Evolutionary conservation across 1,140 invertebrate genomes (phyloP).

Genomic region (Sycophaga agraensis): DNA sequence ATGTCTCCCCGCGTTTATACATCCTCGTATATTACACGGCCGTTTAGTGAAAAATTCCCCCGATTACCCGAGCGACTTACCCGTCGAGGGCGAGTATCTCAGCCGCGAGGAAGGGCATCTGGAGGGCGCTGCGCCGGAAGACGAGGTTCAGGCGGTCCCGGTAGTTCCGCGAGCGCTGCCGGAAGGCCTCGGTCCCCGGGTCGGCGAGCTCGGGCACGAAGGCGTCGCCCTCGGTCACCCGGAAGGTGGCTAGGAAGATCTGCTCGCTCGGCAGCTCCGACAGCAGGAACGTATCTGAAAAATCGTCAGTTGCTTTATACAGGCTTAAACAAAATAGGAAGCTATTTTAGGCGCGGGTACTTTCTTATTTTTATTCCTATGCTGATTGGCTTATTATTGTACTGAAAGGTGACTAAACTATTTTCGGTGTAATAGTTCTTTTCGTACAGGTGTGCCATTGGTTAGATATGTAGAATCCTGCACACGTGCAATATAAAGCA

Average conservation of each 20-base stretch:
- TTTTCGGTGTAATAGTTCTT: too few relatives aligned
- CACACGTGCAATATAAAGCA: too few relatives aligned
- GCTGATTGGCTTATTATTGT: too few relatives aligned
- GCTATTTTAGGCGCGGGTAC: too few relatives aligned
- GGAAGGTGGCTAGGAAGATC: constrained; percentile 77
- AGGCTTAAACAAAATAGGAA: too few relatives aligned
- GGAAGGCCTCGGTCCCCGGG: constrained; percentile 66
- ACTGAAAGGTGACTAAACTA: too few relatives aligned
- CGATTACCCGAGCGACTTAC: constrained; percentile 52
- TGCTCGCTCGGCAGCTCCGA: constrained; percentile 75
- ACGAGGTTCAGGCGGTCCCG: constrained; percentile 74
- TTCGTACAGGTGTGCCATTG: too few relatives aligned
- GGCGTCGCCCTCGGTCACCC: constrained; percentile 67
- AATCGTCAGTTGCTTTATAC: too few relatives aligned
- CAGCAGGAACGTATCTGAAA: constrained; percentile 74
- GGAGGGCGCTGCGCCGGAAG: constrained; percentile 70
- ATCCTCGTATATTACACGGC: background rate
- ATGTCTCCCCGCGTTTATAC: too few relatives aligned
- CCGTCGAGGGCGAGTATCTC: constrained; percentile 79
- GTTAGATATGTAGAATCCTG: too few relatives aligned
- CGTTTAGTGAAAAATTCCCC: background rate
- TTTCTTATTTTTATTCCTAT: too few relatives aligned
- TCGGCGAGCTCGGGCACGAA: constrained; percentile 67
- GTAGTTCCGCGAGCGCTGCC: constrained; percentile 70
- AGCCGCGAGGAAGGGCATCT: constrained; percentile 67